These are phyloP conservation scores for Acropora yongei DNA, from an alignment of 64 coral and sea anemone genomes.

Conservation along the genomic window DNA sequence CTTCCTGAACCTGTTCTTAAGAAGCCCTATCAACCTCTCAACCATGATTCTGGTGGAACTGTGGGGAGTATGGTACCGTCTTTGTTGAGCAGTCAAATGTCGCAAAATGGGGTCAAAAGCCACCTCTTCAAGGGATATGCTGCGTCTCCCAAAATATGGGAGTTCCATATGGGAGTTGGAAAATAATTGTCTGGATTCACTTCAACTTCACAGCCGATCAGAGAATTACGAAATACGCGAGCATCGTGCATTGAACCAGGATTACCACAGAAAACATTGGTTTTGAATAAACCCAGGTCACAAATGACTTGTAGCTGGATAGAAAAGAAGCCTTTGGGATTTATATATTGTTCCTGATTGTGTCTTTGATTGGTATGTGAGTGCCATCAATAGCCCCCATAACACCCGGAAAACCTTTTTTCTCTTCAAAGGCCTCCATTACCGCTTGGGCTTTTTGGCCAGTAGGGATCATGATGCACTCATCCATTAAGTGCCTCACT, in stretches of 20 bases:
- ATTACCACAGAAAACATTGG: conserved; percentile 62
- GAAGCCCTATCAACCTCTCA: conserved; percentile 43
- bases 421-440: conserved; percentile 46
- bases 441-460: conserved; percentile 12
- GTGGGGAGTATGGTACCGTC: conserved; percentile 20
- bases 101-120: conserved; percentile 56
- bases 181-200: conserved; percentile 49
- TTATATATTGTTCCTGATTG: conserved; percentile 31
- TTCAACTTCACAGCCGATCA: conserved; percentile 45
- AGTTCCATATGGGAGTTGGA: conserved; percentile 21
- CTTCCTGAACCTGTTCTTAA: conserved; percentile 51
- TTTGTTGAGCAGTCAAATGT: conserved; percentile 31
- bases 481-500: conserved; percentile 31
- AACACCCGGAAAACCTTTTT: conserved; percentile 52
- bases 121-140: conserved; percentile 57
- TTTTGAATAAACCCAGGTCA: conserved; percentile 45
- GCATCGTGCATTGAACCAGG: conserved; percentile 62
- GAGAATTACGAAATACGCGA: conserved; percentile 48
- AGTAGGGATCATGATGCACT: conserved; percentile 38
- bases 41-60: conserved; percentile 25
- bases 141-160: conserved; percentile 64
- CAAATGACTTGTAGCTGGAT: conserved; percentile 38
- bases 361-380: conserved; percentile 35
- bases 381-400: conserved; percentile 48
- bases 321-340: conserved; percentile 46